Base-by-base conservation (phyloP, 30 jellyfish, hydroid and myxozoan genomes). In the Catostylus mosaicus region DNA sequence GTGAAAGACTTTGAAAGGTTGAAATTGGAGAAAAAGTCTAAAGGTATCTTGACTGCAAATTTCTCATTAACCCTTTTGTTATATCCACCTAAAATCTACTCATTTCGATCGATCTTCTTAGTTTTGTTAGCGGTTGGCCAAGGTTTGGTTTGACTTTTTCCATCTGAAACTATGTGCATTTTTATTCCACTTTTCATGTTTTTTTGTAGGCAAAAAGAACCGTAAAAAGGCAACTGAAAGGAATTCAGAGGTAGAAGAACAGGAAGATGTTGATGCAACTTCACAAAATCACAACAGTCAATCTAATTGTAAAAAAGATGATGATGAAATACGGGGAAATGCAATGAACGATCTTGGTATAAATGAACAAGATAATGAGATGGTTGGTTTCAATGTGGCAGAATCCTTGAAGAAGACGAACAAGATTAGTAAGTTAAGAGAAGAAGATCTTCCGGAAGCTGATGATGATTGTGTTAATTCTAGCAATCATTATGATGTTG, bases 1-100 rank as follows among this genome's bases (percentile, higher is more conserved):
- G 77, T 57, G 36, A 20, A 56, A 16, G 87, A 56, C 33, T 76
- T 56, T 30, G 87, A 76, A 57, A 54, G 57, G 37, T 19, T 30
- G 66, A 57, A 54, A 26, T 19, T 31, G 65, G 67, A 56, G 67
- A 76, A 76, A 37, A 76, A 57, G 5, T 29, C 67, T 27, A 76
- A 36, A 76, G 77, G 87, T 76, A 46, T n/a, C n/a, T n/a, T n/a
- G n/a, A n/a, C n/a, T n/a, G n/a, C n/a, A n/a, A n/a, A n/a, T n/a
- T n/a, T n/a, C n/a, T n/a, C n/a, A n/a, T n/a, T n/a, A n/a, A n/a
- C n/a, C n/a, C n/a, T n/a, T n/a, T n/a, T n/a, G n/a, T n/a, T n/a
- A n/a, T n/a, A n/a, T n/a, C n/a, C n/a, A n/a, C n/a, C n/a, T n/a
- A n/a, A n/a, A n/a, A n/a, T n/a, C n/a, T n/a, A n/a, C n/a, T n/a